A percentile compares a stretch with the other conserved stretches of the same genome.
Evolutionary conservation across 2,113 vertebrate genomes (phyloP).

Genomic region (Morphnarchus princeps): DNA sequence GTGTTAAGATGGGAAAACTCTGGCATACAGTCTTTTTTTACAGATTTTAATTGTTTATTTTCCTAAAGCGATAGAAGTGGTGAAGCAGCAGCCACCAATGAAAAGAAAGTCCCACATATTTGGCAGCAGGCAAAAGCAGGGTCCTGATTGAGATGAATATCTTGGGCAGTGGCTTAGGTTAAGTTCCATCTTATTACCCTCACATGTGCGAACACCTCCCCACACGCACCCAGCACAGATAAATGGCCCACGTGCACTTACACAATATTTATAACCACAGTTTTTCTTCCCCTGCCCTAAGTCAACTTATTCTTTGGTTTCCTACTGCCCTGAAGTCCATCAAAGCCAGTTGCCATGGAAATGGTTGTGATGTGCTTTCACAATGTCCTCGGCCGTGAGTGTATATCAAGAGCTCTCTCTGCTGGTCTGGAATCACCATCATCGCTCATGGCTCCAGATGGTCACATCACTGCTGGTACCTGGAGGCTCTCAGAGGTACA

Average conservation of each 20-base stretch:
- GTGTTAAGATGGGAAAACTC: background rate
- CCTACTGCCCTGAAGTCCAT: conserved; percentile 26
- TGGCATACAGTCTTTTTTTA: background rate
- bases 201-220: background rate
- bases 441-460: background rate
- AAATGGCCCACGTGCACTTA: background rate
- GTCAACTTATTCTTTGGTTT: conserved; percentile 19
- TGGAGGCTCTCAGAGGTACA: background rate
- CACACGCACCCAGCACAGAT: background rate
- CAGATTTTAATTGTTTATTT: background rate
- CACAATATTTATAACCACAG: background rate
- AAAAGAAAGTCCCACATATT: background rate
- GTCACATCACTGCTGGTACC: background rate
- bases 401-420: conserved; percentile 60
- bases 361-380: conserved; percentile 24
- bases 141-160: background rate
- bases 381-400: background rate
- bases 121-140: background rate
- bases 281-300: background rate
- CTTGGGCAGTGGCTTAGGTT: background rate
- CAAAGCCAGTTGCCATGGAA: conserved; percentile 56
- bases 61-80: background rate
- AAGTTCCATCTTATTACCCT: background rate
- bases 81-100: background rate
- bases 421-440: conserved; percentile 34